A percentile compares a stretch with the other conserved stretches of the same genome.
phyloP scores from a whole-genome alignment of 2,113 vertebrate genomes.

The Apus apus region DNA sequence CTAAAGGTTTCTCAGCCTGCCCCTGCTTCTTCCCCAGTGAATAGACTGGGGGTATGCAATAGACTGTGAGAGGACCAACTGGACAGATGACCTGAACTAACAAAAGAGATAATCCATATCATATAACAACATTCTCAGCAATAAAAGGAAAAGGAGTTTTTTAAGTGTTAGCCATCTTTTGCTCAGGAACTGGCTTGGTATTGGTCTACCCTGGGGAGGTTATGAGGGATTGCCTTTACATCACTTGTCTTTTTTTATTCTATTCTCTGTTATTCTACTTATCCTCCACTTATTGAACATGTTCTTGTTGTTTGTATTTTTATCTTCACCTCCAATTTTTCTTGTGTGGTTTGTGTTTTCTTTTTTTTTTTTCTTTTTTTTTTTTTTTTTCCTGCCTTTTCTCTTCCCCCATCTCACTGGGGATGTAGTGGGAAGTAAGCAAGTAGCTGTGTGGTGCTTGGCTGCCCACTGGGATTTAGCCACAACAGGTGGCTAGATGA shows the following conservation, averaged over 20 bases:
- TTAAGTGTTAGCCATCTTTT: background rate
- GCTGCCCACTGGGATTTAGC: background rate
- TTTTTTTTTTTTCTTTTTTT: background rate
- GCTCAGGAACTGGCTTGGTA: background rate
- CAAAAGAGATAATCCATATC: background rate
- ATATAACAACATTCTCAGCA: fast-evolving
- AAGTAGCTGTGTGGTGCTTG: background rate
- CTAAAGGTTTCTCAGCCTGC: background rate
- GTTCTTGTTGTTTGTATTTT: background rate
- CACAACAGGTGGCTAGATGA: background rate
- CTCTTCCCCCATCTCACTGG: background rate
- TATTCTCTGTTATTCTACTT: background rate
- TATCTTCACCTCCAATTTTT: background rate
- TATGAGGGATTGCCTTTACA: background rate
- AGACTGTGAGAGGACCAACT: background rate
- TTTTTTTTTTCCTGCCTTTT: background rate
- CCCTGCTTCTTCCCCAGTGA: background rate
- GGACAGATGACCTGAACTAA: background rate
- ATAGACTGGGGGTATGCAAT: too few species aligned
- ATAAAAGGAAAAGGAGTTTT: background rate
- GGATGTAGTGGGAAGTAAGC: background rate
- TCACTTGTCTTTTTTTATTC: background rate
- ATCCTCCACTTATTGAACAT: background rate
- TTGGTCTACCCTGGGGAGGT: background rate
- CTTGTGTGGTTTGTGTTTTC: too few species aligned